Percentiles rank a stretch among this genome's conserved stretches.
Conservation (phyloP, 2,888 invertebrate genomes). For the Agriopis marginaria region DNA sequence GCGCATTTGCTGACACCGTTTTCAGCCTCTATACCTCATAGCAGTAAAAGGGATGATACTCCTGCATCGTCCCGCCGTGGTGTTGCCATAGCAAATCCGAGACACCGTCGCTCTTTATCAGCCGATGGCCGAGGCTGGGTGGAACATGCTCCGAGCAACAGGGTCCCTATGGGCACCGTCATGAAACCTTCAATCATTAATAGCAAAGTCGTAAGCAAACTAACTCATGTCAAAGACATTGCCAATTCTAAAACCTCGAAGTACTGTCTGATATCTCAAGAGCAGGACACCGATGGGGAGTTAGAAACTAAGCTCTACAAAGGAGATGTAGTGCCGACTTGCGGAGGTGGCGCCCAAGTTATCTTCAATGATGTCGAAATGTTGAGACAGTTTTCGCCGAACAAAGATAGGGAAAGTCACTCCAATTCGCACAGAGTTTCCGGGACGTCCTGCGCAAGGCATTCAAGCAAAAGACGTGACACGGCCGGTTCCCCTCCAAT, state of each 20-base stretch:
- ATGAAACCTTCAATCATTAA: slow-evolving; percentile 94
- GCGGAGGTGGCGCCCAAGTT: slow-evolving; percentile 97
- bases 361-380: slow-evolving; percentile 98
- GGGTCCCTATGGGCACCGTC: slow-evolving; percentile 95
- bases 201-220: slow-evolving; percentile 93
- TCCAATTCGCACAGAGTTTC: slow-evolving; percentile 65
- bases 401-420: slow-evolving; percentile 58
- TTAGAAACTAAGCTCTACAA: slow-evolving; percentile 97
- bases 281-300: slow-evolving; percentile 96
- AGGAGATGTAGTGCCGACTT: slow-evolving; percentile 97
- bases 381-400: slow-evolving; percentile 93
- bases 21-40: slow-evolving; percentile 61
- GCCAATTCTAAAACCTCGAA: slow-evolving; percentile 91
- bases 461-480: slow-evolving; percentile 76
- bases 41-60: slow-evolving; percentile 61
- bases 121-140: slow-evolving; percentile 93
- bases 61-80: slow-evolving; percentile 84
- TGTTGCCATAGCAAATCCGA: slow-evolving; percentile 89
- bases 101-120: slow-evolving; percentile 93
- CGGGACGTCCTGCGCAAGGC: slow-evolving; percentile 69
- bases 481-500: slow-evolving; percentile 75
- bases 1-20: slow-evolving; percentile 79
- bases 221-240: slow-evolving; percentile 92
- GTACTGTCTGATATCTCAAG: slow-evolving; percentile 97
- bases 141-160: slow-evolving; percentile 93